phyloP scores from a whole-genome alignment of 2,113 vertebrate genomes.

The Phaethon lepturus region DNA sequence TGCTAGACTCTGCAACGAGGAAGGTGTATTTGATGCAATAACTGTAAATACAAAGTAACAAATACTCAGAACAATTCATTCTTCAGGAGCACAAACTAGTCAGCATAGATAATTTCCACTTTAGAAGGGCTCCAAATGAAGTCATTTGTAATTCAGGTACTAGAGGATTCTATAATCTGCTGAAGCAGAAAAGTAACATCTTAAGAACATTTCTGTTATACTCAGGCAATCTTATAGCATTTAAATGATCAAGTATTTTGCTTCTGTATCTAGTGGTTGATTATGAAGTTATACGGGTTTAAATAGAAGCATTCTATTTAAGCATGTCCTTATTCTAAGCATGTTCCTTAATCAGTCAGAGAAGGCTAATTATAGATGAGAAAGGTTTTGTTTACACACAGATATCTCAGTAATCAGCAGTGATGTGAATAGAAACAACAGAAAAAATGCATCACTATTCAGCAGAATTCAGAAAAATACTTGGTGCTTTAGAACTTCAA shows the following conservation, averaged over 20 bases:
- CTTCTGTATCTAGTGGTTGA: conserved; percentile 37
- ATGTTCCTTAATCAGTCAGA: conserved; percentile 68
- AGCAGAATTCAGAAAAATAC: conserved; percentile 52
- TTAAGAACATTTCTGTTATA: conserved; percentile 23
- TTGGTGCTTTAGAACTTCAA: conserved; percentile 13
- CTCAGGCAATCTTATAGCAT: conserved; percentile 11
- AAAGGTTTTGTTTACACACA: conserved; percentile 71
- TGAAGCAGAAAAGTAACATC: conserved; percentile 27
- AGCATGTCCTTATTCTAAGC: conserved; percentile 60
- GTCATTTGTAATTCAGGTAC: background rate
- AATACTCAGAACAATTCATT: background rate
- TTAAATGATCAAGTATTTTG: conserved; percentile 50
- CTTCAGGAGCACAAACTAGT: background rate
- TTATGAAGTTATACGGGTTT: conserved; percentile 50
- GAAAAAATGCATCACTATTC: conserved; percentile 46
- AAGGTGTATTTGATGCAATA: background rate
- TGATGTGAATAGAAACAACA: conserved; percentile 69
- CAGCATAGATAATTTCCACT: background rate
- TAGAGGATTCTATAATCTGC: conserved; percentile 15
- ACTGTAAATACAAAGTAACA: background rate
- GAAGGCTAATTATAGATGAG: conserved; percentile 70
- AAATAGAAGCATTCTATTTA: conserved; percentile 65
- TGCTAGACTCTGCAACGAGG: background rate
- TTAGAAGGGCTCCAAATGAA: background rate
- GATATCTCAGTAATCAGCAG: conserved; percentile 66